phyloP scores from a whole-genome alignment of 2,113 vertebrate species.

The Gracilinanus agilis region DNA sequence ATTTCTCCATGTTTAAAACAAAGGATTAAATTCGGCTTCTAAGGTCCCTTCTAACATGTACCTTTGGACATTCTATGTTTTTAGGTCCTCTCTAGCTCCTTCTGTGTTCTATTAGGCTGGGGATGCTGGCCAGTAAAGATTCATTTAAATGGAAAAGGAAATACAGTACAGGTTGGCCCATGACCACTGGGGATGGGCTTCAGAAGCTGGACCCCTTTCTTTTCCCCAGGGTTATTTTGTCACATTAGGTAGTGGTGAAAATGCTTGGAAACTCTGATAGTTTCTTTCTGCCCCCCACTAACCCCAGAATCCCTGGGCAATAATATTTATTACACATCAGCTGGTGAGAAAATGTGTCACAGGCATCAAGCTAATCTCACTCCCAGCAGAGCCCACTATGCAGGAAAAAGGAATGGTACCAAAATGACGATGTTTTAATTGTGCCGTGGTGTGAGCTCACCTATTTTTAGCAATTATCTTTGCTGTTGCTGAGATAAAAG shows the following conservation, averaged over 20 bases:
- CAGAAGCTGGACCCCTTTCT: neutral
- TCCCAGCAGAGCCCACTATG: slow-evolving; percentile 25
- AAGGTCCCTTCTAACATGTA: neutral
- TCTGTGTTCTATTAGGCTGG: neutral
- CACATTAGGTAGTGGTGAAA: neutral
- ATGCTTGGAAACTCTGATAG: neutral
- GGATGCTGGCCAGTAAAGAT: neutral
- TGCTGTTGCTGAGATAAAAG: slow-evolving; percentile 37
- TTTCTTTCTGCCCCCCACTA: neutral
- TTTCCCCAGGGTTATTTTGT: neutral
- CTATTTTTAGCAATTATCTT: slow-evolving; percentile 68
- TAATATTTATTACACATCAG: neutral
- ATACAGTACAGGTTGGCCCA: neutral
- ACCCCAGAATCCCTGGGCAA: neutral
- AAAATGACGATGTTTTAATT: slow-evolving; percentile 51
- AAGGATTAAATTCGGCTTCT: neutral
- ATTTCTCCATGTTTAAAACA: neutral
- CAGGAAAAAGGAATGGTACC: slow-evolving; percentile 35
- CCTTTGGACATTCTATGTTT: neutral
- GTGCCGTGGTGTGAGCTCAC: neutral
- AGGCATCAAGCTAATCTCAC: slow-evolving; percentile 11
- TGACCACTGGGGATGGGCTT: neutral
- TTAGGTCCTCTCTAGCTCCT: neutral
- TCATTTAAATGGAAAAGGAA: neutral
- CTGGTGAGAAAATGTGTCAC: slow-evolving; percentile 33